These are phyloP conservation scores for Diorhabda carinulata DNA, from an alignment of 1,140 invertebrate genomes.

Conservation along the genomic window DNA sequence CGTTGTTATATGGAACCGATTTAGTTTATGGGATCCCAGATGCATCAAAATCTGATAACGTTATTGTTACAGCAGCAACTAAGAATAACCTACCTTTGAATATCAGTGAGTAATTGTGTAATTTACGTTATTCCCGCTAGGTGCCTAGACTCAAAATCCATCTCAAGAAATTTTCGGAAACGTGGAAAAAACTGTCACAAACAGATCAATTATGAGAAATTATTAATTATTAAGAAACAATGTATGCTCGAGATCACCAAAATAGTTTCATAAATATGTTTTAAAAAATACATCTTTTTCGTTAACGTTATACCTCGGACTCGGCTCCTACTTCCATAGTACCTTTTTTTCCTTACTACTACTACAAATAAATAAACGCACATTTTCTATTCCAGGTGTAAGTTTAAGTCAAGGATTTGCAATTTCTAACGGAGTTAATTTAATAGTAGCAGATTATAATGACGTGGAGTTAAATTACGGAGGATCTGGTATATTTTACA, in stretches of 20 bases:
- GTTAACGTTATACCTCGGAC: no score
- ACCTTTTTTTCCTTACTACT: no score
- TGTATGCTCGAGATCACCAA: no score
- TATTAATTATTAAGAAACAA: no score
- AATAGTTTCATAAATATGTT: no score
- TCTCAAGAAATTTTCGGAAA: no score
- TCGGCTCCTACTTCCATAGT: no score
- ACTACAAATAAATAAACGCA: no score
- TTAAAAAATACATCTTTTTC: no score
- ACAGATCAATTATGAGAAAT: no score
- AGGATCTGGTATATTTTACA: constrained; percentile 12
- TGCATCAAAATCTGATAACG: background rate
- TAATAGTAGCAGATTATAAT: background rate
- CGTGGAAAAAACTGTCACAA: no score
- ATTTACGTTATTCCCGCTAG: background rate
- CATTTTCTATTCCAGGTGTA: background rate
- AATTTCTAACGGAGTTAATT: constrained; percentile 6
- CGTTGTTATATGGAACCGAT: constrained; percentile 4
- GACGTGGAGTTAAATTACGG: background rate
- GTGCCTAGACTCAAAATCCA: no score
- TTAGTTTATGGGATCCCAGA: constrained; percentile 6
- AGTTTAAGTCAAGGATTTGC: constrained; percentile 5
- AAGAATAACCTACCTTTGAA: background rate
- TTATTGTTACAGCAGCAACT: constrained; percentile 3
- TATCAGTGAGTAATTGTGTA: constrained; percentile 8